A percentile compares a stretch with the other conserved stretches of the same genome.
These are phyloP conservation scores for Odocoileus hemionus DNA, from an alignment of 2,113 vertebrate genomes.

Conservation along the genomic window DNA sequence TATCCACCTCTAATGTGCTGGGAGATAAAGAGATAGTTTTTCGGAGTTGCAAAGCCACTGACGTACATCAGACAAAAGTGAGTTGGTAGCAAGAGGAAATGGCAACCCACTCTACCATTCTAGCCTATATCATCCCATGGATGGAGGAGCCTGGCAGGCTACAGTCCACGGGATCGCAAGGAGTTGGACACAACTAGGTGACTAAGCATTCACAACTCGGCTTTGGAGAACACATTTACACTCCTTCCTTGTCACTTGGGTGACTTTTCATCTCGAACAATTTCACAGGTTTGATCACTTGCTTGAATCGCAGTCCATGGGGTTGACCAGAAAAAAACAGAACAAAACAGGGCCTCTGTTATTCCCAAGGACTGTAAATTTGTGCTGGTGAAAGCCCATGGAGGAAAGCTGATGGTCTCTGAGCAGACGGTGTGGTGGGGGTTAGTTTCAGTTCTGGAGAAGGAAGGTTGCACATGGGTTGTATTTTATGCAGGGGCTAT, in stretches of 20 bases:
- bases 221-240: background rate
- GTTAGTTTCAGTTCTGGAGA: background rate
- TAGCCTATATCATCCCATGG: background rate
- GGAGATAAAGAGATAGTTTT: background rate
- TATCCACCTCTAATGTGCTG: background rate
- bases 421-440: background rate
- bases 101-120: background rate
- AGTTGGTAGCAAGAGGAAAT: background rate
- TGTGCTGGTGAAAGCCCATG: background rate
- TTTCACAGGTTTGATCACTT: slow-evolving; percentile 12
- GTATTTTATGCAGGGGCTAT: background rate
- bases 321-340: background rate
- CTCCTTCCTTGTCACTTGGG: background rate
- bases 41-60: background rate
- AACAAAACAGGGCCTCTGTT: background rate
- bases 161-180: background rate
- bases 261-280: background rate
- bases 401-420: background rate
- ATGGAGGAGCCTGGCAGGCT: background rate
- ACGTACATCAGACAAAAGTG: background rate
- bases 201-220: background rate
- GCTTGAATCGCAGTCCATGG: background rate
- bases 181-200: background rate
- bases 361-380: background rate
- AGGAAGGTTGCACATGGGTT: background rate